Conservation (phyloP, 2,113 vertebrate genomes). For the Pantherophis guttatus region DNA sequence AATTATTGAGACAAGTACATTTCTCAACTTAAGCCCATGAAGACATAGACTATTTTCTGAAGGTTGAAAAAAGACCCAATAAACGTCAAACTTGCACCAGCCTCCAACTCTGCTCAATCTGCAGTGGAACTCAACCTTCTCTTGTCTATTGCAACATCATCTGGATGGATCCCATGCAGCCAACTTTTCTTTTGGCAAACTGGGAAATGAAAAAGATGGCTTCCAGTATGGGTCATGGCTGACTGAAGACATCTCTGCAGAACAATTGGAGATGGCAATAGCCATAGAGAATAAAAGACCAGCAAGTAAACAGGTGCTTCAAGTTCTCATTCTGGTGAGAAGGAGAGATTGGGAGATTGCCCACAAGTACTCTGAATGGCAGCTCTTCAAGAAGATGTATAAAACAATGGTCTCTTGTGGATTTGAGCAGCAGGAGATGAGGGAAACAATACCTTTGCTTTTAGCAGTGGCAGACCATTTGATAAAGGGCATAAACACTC, state of each 20-base stretch:
- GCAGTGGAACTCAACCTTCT: neutral
- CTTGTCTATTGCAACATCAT: neutral
- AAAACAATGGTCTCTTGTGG: neutral
- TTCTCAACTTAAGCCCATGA: neutral
- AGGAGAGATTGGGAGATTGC: too few relatives aligned
- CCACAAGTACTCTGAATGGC: neutral
- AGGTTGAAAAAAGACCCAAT: neutral
- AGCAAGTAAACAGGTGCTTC: too few relatives aligned
- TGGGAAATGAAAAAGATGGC: conserved; percentile 6
- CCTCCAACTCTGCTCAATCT: neutral
- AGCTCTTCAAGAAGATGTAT: neutral
- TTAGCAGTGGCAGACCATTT: neutral
- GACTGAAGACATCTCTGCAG: neutral
- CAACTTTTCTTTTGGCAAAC: neutral
- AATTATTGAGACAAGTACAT: neutral
- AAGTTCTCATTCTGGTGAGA: too few relatives aligned
- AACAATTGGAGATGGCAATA: neutral
- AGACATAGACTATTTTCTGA: neutral
- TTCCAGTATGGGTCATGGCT: neutral
- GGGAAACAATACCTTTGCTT: neutral
- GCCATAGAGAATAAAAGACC: neutral
- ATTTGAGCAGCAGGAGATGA: neutral
- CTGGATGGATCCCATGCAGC: neutral
- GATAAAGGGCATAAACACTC: neutral
- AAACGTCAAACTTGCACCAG: neutral